These are phyloP conservation scores for Vireo altiloquus DNA, from an alignment of 2,113 vertebrate species.

Conservation along the genomic window DNA sequence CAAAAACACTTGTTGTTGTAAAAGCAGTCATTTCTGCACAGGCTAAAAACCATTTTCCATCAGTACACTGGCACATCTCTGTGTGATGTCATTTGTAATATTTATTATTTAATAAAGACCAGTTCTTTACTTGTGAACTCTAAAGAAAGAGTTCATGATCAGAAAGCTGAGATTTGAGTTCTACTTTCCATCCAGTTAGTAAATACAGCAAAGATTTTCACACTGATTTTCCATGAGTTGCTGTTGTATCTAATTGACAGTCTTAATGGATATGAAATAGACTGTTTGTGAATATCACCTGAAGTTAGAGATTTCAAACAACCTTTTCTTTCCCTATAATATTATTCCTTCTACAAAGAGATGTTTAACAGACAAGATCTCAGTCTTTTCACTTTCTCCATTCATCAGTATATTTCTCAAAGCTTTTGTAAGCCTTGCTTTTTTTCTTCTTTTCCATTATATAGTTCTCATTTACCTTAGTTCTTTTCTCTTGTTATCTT, in stretches of 20 bases:
- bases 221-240: background rate
- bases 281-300: background rate
- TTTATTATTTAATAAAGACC: background rate
- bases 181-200: background rate
- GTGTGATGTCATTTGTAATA: background rate
- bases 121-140: background rate
- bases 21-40: background rate
- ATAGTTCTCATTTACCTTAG: constrained; percentile 33
- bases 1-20: constrained; percentile 7
- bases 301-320: background rate
- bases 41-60: background rate
- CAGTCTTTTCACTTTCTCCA: background rate
- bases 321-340: background rate
- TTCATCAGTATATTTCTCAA: background rate
- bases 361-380: background rate
- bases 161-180: background rate
- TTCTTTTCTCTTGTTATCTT: constrained; percentile 10
- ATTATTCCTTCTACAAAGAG: background rate
- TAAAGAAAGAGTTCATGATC: background rate
- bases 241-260: background rate
- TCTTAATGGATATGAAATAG: background rate
- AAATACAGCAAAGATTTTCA: background rate
- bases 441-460: background rate
- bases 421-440: background rate
- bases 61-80: background rate